These are phyloP conservation scores for Chiroxiphia lanceolata DNA, from an alignment of 2,797 vertebrate species.

Conservation along the genomic window DNA sequence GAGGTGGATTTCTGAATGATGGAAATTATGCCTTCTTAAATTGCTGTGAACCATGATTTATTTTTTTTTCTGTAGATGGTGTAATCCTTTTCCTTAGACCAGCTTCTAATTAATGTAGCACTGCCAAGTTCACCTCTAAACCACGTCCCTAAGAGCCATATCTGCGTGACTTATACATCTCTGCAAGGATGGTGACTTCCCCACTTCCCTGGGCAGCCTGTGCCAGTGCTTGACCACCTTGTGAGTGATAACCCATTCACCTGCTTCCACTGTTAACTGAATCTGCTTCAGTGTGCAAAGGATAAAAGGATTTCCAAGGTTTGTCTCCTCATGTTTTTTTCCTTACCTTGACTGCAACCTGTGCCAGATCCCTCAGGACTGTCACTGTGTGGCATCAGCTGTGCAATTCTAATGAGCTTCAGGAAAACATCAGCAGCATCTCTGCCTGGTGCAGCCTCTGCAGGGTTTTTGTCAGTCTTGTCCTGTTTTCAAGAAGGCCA, in stretches of 20 bases:
- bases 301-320: background rate
- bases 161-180: background rate
- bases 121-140: background rate
- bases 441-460: background rate
- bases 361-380: background rate
- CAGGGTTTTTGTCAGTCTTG: background rate
- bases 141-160: background rate
- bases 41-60: background rate
- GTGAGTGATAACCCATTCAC: background rate
- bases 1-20: background rate
- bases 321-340: slow-evolving; percentile 25
- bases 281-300: background rate
- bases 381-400: slow-evolving; percentile 8
- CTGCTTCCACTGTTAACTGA: background rate
- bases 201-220: background rate
- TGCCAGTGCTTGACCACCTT: background rate
- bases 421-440: background rate
- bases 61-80: background rate
- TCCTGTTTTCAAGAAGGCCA: background rate
- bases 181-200: background rate
- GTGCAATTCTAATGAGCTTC: slow-evolving; percentile 38
- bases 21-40: background rate
- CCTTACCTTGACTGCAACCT: slow-evolving; percentile 34
- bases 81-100: background rate
- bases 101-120: background rate